Percentiles rank a stretch among this genome's conserved stretches.
These are phyloP conservation scores for Silvanus unidentatus DNA, from an alignment of 2,888 invertebrate genomes.

Conservation along the genomic window DNA sequence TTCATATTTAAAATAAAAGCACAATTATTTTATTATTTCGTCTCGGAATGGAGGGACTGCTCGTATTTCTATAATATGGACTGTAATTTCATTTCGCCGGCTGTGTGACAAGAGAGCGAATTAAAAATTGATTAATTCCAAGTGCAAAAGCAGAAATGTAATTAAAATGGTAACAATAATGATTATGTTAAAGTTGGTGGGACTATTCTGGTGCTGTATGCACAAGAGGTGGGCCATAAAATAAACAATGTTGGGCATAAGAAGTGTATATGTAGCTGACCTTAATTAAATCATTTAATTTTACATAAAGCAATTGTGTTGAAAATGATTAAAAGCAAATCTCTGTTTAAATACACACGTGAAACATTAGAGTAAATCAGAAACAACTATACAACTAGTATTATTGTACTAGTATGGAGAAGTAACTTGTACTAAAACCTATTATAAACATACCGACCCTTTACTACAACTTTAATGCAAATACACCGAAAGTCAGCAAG, in stretches of 20 bases:
- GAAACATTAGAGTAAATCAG: conserved; percentile 26
- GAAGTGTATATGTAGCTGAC: background rate
- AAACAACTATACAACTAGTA: conserved; percentile 27
- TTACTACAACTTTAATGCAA: conserved; percentile 30
- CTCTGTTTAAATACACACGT: conserved; percentile 19
- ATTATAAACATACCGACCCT: conserved; percentile 33
- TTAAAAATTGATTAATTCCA: background rate
- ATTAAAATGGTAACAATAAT: conserved; percentile 4
- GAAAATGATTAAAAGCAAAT: conserved; percentile 32
- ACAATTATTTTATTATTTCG: too few relatives aligned
- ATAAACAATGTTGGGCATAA: conserved; percentile 8
- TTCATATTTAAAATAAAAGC: too few relatives aligned
- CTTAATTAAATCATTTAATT: conserved; percentile 13
- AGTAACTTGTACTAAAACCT: conserved; percentile 31
- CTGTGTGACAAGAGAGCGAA: too few relatives aligned
- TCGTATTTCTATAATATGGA: too few relatives aligned
- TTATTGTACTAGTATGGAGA: conserved; percentile 8
- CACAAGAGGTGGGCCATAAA: background rate
- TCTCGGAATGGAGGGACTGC: too few relatives aligned
- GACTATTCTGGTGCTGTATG: background rate
- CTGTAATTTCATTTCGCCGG: too few relatives aligned
- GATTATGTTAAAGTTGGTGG: too few relatives aligned
- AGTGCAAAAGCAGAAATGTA: background rate
- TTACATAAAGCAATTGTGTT: conserved; percentile 11
- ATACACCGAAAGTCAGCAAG: conserved; percentile 27